These are phyloP conservation scores for Merodon equestris DNA, from an alignment of 2,888 invertebrate species.

Conservation along the genomic window DNA sequence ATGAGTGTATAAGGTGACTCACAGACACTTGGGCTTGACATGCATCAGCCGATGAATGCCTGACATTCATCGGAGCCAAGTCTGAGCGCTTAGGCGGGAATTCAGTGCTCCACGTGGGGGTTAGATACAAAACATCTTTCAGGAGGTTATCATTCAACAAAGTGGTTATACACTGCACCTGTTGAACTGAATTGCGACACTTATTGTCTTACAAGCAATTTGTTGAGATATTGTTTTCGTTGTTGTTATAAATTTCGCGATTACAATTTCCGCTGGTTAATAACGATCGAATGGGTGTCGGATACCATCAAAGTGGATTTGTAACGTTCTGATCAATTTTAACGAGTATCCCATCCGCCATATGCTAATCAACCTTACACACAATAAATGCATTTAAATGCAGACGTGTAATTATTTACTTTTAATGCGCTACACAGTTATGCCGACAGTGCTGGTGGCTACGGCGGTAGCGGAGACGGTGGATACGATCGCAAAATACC, in stretches of 20 bases:
- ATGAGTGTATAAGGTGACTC: slow-evolving; percentile 17
- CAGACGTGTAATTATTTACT: slow-evolving; percentile 61
- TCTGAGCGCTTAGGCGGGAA: too few relatives aligned
- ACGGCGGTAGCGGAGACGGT: slow-evolving; percentile 10
- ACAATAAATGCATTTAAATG: slow-evolving; percentile 66
- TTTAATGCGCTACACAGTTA: slow-evolving; percentile 28
- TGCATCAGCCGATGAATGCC: too few relatives aligned
- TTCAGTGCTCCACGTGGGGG: too few relatives aligned
- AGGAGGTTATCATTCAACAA: too few relatives aligned
- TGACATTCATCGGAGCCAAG: too few relatives aligned
- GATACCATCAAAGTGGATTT: slow-evolving; percentile 53
- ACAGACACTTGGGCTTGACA: slow-evolving; percentile 30
- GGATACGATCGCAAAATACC: slow-evolving; percentile 3
- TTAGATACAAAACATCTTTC: too few relatives aligned
- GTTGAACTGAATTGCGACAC: too few relatives aligned
- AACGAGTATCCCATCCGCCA: slow-evolving; percentile 55
- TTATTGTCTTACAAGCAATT: too few relatives aligned
- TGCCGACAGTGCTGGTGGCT: too few relatives aligned
- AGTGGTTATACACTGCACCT: too few relatives aligned
- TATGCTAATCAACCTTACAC: slow-evolving; percentile 59
- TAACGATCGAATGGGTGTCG: slow-evolving; percentile 10
- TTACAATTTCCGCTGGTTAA: neutral
- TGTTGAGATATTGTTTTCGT: too few relatives aligned
- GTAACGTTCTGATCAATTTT: slow-evolving; percentile 54
- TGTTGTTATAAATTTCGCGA: neutral